Evolutionary conservation across 2,113 vertebrate genomes (phyloP).

Genomic region (Ailurus styani): DNA sequence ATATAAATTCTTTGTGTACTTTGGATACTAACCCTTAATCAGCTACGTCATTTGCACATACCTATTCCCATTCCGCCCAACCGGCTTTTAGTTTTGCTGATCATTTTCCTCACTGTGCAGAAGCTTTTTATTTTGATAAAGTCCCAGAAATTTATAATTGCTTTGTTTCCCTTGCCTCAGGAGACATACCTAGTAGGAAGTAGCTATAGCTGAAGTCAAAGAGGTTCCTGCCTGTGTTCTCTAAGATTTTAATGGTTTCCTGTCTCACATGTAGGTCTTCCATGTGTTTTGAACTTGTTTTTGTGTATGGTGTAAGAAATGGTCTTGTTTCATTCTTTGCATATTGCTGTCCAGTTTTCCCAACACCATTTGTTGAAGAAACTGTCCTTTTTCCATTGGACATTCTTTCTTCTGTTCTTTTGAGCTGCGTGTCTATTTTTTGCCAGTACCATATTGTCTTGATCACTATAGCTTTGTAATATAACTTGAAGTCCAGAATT

Average conservation of each 20-base stretch:
- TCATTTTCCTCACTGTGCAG: not conserved
- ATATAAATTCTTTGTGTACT: not conserved
- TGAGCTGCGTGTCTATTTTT: not conserved
- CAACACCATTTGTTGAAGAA: not conserved
- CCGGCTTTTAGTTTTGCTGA: not conserved
- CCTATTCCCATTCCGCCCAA: not conserved
- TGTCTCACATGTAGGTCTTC: not conserved
- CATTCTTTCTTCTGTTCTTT: not conserved
- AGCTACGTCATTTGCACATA: not conserved
- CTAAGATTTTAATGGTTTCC: not conserved
- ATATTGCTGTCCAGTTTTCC: not conserved
- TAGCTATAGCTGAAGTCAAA: not conserved
- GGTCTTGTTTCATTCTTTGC: not conserved
- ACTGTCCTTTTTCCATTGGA: not conserved
- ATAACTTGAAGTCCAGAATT: not conserved
- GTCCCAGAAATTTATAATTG: not conserved
- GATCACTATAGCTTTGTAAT: not conserved
- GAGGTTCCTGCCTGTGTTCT: not conserved
- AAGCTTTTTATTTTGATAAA: not conserved
- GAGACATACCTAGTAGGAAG: not conserved
- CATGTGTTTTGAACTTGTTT: not conserved
- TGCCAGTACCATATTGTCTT: not conserved
- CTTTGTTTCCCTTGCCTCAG: not conserved
- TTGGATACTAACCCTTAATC: not conserved
- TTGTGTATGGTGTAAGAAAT: not conserved